Percentiles rank a stretch among this genome's conserved stretches.
phyloP scores from a whole-genome alignment of 2,888 invertebrate species.

The Noctua pronuba region DNA sequence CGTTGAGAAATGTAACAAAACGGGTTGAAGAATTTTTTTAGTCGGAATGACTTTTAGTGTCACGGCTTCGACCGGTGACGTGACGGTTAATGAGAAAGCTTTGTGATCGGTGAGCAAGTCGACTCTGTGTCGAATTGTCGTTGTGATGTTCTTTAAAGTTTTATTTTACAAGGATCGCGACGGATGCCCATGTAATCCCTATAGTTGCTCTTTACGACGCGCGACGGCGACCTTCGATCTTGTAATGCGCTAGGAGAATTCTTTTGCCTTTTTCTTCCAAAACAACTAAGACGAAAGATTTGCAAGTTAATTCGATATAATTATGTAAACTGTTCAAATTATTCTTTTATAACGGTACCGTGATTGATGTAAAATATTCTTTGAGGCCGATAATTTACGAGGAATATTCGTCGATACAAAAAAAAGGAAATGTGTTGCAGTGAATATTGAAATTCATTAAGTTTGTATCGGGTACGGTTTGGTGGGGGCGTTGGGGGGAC shows the following conservation, averaged over 20 bases:
- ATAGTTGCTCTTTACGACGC: slow-evolving; percentile 53
- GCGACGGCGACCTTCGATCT: slow-evolving; percentile 40
- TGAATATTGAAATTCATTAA: slow-evolving; percentile 66
- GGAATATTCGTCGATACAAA: slow-evolving; percentile 58
- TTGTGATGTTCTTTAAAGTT: slow-evolving; percentile 79
- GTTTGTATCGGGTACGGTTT: slow-evolving; percentile 49
- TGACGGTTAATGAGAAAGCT: slow-evolving; percentile 90
- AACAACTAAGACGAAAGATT: slow-evolving; percentile 46
- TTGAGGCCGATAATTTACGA: slow-evolving; percentile 63
- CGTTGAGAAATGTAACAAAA: slow-evolving; percentile 88
- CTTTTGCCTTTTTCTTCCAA: slow-evolving; percentile 18
- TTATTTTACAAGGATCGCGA: slow-evolving; percentile 82
- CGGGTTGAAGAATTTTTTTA: slow-evolving; percentile 82
- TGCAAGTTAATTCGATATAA: slow-evolving; percentile 59
- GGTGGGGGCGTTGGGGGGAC: slow-evolving; percentile 7
- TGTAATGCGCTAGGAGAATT: slow-evolving; percentile 40
- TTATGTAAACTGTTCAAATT: slow-evolving; percentile 66
- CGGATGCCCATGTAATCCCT: slow-evolving; percentile 64
- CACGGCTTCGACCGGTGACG: slow-evolving; percentile 86
- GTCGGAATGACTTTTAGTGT: slow-evolving; percentile 88
- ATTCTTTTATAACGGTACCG: slow-evolving; percentile 64
- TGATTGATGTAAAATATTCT: slow-evolving; percentile 69
- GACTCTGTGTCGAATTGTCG: slow-evolving; percentile 88
- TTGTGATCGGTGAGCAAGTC: slow-evolving; percentile 86
- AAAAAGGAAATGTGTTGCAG: slow-evolving; percentile 52